Percentiles rank a stretch among this genome's conserved stretches.
Conservation (phyloP, 2,888 invertebrate genomes). For the Drosophila crucigera region DNA sequence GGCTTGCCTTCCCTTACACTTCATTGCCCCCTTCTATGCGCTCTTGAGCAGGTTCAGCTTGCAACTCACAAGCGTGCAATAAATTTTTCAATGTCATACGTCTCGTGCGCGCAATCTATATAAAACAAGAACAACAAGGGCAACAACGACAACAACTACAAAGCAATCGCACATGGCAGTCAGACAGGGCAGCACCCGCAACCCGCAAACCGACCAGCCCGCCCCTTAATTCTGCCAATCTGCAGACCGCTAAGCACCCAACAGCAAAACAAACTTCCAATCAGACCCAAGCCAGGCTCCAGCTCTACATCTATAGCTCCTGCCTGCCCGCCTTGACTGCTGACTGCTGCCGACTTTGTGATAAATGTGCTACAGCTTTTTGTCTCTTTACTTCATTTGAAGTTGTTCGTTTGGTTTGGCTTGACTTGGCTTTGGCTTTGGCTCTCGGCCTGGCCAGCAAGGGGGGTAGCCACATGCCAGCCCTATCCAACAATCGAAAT, state of each 20-base stretch:
- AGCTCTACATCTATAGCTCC: constrained; percentile 19
- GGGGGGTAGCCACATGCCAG: constrained; percentile 2
- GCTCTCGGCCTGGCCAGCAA: constrained; percentile 29
- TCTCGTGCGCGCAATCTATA: constrained; percentile 75
- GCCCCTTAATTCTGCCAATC: constrained; percentile 40
- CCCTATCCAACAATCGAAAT: constrained; percentile 4
- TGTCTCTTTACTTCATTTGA: constrained; percentile 80
- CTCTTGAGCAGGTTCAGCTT: constrained; percentile 42
- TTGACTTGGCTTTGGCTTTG: constrained; percentile 9
- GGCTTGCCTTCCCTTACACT: neutral
- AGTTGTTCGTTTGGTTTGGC: constrained; percentile 42
- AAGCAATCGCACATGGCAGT: constrained; percentile 48
- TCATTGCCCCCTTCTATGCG: neutral
- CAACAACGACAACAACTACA: constrained; percentile 26
- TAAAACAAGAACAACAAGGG: constrained; percentile 48
- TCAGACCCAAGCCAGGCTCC: constrained; percentile 69
- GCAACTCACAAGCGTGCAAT: constrained; percentile 82
- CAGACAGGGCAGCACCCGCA: constrained; percentile 24
- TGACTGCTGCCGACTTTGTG: constrained; percentile 72
- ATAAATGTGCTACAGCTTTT: constrained; percentile 80
- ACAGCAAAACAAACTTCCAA: constrained; percentile 79
- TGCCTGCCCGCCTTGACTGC: constrained; percentile 33
- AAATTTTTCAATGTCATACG: constrained; percentile 84
- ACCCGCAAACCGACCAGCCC: neutral
- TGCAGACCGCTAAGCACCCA: constrained; percentile 76